These are phyloP conservation scores for Darevskia mixta DNA, from an alignment of 2,797 vertebrate species.

Conservation along the genomic window DNA sequence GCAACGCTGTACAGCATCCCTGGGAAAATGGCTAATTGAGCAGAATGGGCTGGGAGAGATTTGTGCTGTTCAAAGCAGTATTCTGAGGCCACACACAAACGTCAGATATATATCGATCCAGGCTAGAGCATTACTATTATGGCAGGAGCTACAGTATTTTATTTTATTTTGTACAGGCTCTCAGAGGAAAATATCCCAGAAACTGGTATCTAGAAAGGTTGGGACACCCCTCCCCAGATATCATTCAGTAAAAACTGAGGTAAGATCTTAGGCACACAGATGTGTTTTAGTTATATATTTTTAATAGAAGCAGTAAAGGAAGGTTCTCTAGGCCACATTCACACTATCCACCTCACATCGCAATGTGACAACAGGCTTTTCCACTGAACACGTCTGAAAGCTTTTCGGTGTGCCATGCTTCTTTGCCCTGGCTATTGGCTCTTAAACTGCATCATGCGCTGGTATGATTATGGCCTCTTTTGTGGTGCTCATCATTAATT, in stretches of 20 bases:
- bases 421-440: too few species aligned
- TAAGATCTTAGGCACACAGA: background rate
- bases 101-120: constrained; percentile 29
- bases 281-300: background rate
- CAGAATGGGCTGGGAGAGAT: background rate
- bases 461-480: too few species aligned
- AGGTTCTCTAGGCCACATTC: background rate
- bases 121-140: background rate
- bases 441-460: too few species aligned
- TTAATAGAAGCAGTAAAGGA: background rate
- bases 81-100: constrained; percentile 34
- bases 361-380: too few species aligned
- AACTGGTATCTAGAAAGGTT: background rate
- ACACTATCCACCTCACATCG: too few species aligned
- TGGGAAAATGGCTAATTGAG: constrained; percentile 19
- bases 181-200: too few species aligned
- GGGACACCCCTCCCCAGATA: background rate
- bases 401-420: too few species aligned
- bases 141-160: background rate
- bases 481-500: too few species aligned
- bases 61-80: background rate
- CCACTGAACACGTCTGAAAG: too few species aligned
- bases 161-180: background rate
- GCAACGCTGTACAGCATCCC: background rate
- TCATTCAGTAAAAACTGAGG: background rate